Base-by-base conservation (phyloP, 2,113 vertebrate species). In the Poeciliopsis turrubarensis region DNA sequence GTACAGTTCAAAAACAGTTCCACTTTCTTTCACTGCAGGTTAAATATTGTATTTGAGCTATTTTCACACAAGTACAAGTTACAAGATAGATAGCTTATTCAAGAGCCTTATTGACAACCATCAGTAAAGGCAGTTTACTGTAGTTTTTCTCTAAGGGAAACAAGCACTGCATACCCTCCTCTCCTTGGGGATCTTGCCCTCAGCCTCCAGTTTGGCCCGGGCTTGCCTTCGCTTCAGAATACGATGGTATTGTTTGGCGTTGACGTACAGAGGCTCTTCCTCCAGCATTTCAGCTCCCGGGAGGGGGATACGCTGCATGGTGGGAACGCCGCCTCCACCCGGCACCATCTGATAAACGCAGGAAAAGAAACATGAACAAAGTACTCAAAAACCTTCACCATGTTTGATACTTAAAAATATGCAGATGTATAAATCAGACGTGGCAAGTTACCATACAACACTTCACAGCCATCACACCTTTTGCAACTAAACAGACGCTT, bases 201-300 rank as follows among this genome's bases (percentile, higher is more conserved):
- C 98, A 0, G 98, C 98, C 79, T 99, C 98, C 78, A 99, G 94
- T 79, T 99, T 99, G 31, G 98, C 98, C 10, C 97, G 93, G 19
- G 98, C 98, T 88, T 99, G 98, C 31, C 97, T 91, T 81, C 98
- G 95, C 90, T 99, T 99, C 13, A 99, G 90, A 91, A 99, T 99
- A 7, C 97, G 96, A 86, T 99, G 98, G 90, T 99, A 99, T 92
- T 99, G 98, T 85, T 99, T 99, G 82, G 98, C 98, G 1, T 99
- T 99, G 66, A 99, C 98, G 2, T 99, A 99, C 2, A 99, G 94
- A 25, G 98, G 98, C 85, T 99, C 98, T 80, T 99, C 98, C 14
- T 99, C 98, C 0, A 99, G 95, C 97, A 99, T 98, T 84, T 99
- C 98, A 12, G 98, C 97, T 32, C 98, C 98, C 41, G 98, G 98